Evolutionary conservation across 2,888 invertebrate species (phyloP), one percentile per base, ranked within the genome.

Genomic region (Caenorhabditis macrosperma): DNA sequence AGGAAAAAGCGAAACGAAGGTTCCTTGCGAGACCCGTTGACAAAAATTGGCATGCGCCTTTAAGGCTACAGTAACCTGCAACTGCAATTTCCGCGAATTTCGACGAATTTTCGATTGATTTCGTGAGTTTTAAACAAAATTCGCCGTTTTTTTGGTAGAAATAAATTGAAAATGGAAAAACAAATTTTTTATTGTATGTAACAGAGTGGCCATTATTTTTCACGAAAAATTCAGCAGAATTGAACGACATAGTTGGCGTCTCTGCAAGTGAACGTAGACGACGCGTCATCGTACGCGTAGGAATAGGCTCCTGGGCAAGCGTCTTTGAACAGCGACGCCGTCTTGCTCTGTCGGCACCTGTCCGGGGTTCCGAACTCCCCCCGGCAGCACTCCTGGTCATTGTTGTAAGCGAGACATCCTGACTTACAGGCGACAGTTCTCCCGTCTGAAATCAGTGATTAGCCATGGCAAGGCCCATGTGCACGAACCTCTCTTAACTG

Each of bases 291-390:
- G 82, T 92, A 93, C 12, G 92, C 92, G 82, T 93, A 93, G 75
- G 92, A 92, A 89, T 93, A 93, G 7, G 92, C 92, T 59, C 91
- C 91, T 1, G 93, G 93, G 84, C 93, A 93, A n/a, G 90, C 88
- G 0, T 85, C 71, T 84, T 93, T 93, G 89, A 93, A 92, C 68
- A 91, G 90, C 3, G 86, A 66, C 52, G 92, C 91, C 81, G 92
- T 92, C 71, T 91, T 82, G 38, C 85, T 78, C 0, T 91, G 89
- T 28, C 90, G 88, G 86, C 93, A 93, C 12, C 91, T 92, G 48
- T 91, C 87, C 1, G 92, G 92, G 5, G 82, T 89, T 20, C 89
- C 88, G 77, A 91, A 91, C 0, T 88, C 88, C 2, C 91, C 91
- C 24, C 92, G 89, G 83, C 93, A 93, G 85, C 93, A 93, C 82